Percentiles rank a stretch among this genome's conserved stretches.
Evolutionary conservation across 2,888 invertebrate genomes (phyloP).

Genomic region (Asteroscopus sphinx): DNA sequence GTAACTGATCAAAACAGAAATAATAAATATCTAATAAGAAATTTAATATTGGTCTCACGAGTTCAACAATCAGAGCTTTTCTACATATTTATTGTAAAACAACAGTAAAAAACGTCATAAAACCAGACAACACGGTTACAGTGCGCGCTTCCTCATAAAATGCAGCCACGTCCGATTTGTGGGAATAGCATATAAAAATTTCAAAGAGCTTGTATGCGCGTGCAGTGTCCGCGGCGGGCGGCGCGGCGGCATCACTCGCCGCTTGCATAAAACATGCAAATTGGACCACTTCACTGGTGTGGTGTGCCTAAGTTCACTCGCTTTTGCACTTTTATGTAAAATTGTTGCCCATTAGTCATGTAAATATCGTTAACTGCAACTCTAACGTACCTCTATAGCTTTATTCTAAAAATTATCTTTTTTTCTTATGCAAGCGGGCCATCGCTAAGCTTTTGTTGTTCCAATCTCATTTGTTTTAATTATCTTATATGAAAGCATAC

Average conservation of each 20-base stretch:
- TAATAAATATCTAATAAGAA: neutral
- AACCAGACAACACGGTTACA: conserved; percentile 66
- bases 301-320: conserved; percentile 82
- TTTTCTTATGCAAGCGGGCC: conserved; percentile 56
- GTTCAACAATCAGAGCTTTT: conserved; percentile 38
- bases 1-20: conserved; percentile 4
- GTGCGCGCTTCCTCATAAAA: conserved; percentile 78
- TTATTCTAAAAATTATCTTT: conserved; percentile 62
- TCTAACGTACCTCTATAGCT: conserved; percentile 64
- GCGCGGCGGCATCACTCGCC: conserved; percentile 76
- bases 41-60: conserved; percentile 12
- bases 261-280: conserved; percentile 88
- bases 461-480: conserved; percentile 51
- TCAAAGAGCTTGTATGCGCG: conserved; percentile 80
- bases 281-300: conserved; percentile 86
- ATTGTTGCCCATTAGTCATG: conserved; percentile 84
- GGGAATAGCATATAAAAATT: conserved; percentile 86
- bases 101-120: conserved; percentile 55
- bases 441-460: conserved; percentile 26
- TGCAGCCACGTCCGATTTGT: conserved; percentile 83
- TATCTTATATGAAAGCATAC: conserved; percentile 34
- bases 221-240: conserved; percentile 71
- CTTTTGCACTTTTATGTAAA: conserved; percentile 88
- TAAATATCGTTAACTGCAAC: conserved; percentile 85
- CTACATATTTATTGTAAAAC: conserved; percentile 48